Base-by-base conservation (phyloP, 2,797 vertebrate species). In the Argya squamiceps region DNA sequence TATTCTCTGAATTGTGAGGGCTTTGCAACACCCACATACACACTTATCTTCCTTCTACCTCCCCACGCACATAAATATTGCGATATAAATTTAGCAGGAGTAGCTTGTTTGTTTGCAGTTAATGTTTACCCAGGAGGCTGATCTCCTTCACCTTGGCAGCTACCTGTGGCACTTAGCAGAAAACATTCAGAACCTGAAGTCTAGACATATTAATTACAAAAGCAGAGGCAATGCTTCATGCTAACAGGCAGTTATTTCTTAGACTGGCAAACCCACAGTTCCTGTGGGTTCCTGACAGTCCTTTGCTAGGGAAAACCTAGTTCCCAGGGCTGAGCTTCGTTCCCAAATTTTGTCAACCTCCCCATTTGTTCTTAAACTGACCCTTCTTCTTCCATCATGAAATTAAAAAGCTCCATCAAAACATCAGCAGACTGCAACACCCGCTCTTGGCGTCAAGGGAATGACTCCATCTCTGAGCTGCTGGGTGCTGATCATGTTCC, bases 391-490 rank as follows among this genome's bases (percentile, higher is more conserved):
- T 73, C 63, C 49, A 46, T 21, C 39, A 75, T 22, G 36, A n/a
- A 68, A 49, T 52, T 27, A 41, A 46, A 37, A 93, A 13, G 6
- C 49, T 91, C 47, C 37, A n/a, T 10, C 13, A 59, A 62, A 93
- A 69, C 0, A 0, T 15, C 2, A 5, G 32, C 34, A 62, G 52
- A 41, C 12, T 3, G 0, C 43, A 58, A 41, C 36, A 60, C 4
- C 8, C 17, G 3, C n/a, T 69, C 47, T 56, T 22, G 58, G 32
- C 0, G 0, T 15, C 34, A 15, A 0, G 1, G 70, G 69, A 84
- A 59, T 17, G 22, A 44, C 11, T 47, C 15, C 59, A n/a, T 56
- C 18, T 52, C 63, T 56, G 52, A 12, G 14, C 21, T 88, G 29
- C 32, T 16, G 24, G 43, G 43, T 27, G 37, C 19, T 43, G 32